A percentile compares a stretch with the other conserved stretches of the same genome.
These are phyloP conservation scores for Phrynosoma platyrhinos DNA, from an alignment of 2,113 vertebrate genomes.

Conservation along the genomic window DNA sequence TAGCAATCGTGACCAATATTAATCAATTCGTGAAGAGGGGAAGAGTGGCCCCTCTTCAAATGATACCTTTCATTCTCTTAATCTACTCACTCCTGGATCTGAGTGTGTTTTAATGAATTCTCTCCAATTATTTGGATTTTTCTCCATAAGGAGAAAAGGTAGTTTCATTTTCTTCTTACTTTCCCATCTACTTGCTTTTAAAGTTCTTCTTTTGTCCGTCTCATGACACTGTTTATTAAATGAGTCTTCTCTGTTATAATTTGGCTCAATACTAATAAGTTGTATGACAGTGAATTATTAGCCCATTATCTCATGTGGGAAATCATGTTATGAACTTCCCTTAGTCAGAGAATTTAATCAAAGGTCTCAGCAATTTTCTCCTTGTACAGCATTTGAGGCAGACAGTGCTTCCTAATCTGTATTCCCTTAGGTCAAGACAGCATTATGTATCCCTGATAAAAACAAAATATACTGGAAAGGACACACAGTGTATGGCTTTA, in stretches of 20 bases:
- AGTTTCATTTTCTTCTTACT: neutral
- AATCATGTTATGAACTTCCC: neutral
- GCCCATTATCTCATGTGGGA: neutral
- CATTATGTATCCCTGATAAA: neutral
- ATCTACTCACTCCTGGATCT: neutral
- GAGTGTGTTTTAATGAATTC: neutral
- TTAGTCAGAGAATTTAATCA: constrained; percentile 1
- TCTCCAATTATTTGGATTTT: neutral
- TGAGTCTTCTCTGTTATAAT: neutral
- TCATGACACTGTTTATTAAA: neutral
- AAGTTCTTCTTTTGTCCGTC: neutral
- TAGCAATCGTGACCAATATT: neutral
- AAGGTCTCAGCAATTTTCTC: neutral
- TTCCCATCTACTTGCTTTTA: neutral
- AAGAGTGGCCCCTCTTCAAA: too few species aligned
- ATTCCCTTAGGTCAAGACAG: neutral
- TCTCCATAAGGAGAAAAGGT: neutral
- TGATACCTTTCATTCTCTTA: neutral
- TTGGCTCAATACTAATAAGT: neutral
- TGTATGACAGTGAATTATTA: neutral
- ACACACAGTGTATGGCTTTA: neutral
- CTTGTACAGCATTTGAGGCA: neutral
- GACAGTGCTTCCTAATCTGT: neutral
- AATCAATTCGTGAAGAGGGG: too few species aligned
- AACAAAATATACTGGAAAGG: neutral